Base-by-base conservation (phyloP, 2,888 invertebrate genomes). In the Colletes collaris region DNA sequence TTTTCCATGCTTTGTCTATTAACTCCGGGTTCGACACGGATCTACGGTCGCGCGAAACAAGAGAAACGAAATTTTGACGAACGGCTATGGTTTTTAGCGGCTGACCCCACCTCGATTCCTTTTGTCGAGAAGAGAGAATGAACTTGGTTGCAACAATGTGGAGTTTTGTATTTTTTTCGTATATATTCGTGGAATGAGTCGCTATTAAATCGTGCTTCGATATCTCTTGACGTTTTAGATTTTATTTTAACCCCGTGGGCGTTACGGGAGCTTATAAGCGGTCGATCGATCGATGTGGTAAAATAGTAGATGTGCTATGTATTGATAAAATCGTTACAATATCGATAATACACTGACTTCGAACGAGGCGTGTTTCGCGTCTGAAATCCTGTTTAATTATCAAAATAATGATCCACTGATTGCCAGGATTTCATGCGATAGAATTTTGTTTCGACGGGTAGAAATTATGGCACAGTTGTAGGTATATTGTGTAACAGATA, bases 21-120 rank as follows among this genome's bases (percentile, higher is more conserved):
- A 77, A 77, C 76, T 59, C 68, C 75, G 52, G 50, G 49, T 37
- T 44, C 63, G 76, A 64, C 58, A 13, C 50, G 16, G 62, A 64
- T 77, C 52, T 64, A 77, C 49, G 58, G 16, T 40, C 40, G 37
- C 40, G 49, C 49, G 44, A 10, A 55, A 40, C 13, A 6, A 27
- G 53, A 8, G 74, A 50, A 58, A 50, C 67, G 56, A 68, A 64
- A 76, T 77, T 77, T 77, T 77, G 77, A 77, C 77, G 77, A 53
- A 77, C 68, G 76, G 44, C 63, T 13, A 59, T 68, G 67, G 76
- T 77, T 77, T 77, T 68, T 59, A 58, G 67, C 53, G 58, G 58
- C 58, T 59, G 16, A 58, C 50, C 4, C 40, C 8, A 1, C 13
- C 50, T 0, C 19, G 49, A 46, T 55, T 73, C 64, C 72, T 72